Evolutionary conservation across 2,888 invertebrate genomes (phyloP).

Genomic region (Scelioninae gen. 1): DNA sequence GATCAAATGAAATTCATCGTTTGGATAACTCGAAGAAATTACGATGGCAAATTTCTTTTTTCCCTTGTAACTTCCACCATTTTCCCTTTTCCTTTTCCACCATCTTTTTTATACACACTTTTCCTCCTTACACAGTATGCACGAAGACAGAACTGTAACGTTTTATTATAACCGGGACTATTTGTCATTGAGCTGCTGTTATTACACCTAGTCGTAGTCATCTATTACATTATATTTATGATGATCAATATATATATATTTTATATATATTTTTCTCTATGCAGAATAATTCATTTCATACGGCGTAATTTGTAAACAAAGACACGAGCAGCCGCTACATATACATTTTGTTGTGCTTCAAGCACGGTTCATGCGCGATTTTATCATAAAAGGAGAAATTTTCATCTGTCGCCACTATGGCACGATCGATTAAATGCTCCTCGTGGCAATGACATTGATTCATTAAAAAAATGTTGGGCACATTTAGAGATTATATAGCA

Average conservation of each 20-base stretch:
- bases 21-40: not conserved
- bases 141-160: constrained; percentile 26
- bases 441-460: no score
- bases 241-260: constrained; percentile 76
- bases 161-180: constrained; percentile 48
- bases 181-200: constrained; percentile 82
- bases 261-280: constrained; percentile 66
- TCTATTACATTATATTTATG: constrained; percentile 74
- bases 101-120: not conserved
- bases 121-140: no score
- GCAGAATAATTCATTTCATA: constrained; percentile 71
- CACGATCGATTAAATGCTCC: no score
- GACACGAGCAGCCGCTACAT: no score
- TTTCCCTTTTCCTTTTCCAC: not conserved
- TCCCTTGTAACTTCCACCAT: not conserved
- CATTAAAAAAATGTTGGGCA: no score
- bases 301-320: constrained; percentile 63
- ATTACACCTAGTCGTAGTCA: constrained; percentile 78
- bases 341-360: no score
- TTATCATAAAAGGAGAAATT: no score
- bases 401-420: no score
- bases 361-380: no score
- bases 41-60: constrained; percentile 2
- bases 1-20: not conserved
- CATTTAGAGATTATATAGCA: no score